A percentile compares a stretch with the other conserved stretches of the same genome.
These are phyloP conservation scores for Drosophila sechellia DNA, from an alignment of 1,140 invertebrate genomes.

Conservation along the genomic window DNA sequence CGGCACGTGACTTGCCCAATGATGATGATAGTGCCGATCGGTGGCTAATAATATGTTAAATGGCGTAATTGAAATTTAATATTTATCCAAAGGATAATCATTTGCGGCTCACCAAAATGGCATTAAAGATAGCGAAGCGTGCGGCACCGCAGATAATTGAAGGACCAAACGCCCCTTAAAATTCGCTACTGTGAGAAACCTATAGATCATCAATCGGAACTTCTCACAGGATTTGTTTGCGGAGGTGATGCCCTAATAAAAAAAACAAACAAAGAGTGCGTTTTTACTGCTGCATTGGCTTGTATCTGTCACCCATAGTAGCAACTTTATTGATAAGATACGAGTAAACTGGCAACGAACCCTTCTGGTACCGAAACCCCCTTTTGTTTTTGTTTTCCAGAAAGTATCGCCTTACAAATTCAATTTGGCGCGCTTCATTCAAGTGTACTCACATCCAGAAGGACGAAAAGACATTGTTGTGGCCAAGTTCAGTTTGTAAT, in stretches of 20 bases:
- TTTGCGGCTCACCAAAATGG: slow-evolving; percentile 69
- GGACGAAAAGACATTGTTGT: slow-evolving; percentile 53
- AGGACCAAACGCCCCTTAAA: slow-evolving; percentile 12
- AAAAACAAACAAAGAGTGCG: slow-evolving; percentile 44
- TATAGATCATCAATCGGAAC: slow-evolving; percentile 14
- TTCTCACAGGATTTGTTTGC: slow-evolving; percentile 57
- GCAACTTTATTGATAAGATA: slow-evolving; percentile 43
- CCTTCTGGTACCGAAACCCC: slow-evolving; percentile 21
- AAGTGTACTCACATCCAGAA: slow-evolving; percentile 68
- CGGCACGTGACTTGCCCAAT: slow-evolving; percentile 67
- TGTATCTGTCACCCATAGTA: slow-evolving; percentile 32
- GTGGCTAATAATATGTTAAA: slow-evolving; percentile 76
- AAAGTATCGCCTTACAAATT: slow-evolving; percentile 79
- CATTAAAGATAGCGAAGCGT: slow-evolving; percentile 56
- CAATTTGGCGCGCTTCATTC: slow-evolving; percentile 81
- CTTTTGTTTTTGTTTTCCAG: slow-evolving; percentile 4
- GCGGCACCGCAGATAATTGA: slow-evolving; percentile 59
- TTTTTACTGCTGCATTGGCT: slow-evolving; percentile 64
- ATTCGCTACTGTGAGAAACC: slow-evolving; percentile 48
- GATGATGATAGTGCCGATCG: slow-evolving; percentile 48
- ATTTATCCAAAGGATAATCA: slow-evolving; percentile 82
- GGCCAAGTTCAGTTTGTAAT: slow-evolving; percentile 69
- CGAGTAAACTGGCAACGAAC: slow-evolving; percentile 4
- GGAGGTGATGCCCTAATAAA: slow-evolving; percentile 68
- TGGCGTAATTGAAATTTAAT: slow-evolving; percentile 84